Evolutionary conservation across 64 coral and sea anemone species (phyloP), one percentile per base, ranked within the genome.

Genomic region (Cladopsammia gracilis): DNA sequence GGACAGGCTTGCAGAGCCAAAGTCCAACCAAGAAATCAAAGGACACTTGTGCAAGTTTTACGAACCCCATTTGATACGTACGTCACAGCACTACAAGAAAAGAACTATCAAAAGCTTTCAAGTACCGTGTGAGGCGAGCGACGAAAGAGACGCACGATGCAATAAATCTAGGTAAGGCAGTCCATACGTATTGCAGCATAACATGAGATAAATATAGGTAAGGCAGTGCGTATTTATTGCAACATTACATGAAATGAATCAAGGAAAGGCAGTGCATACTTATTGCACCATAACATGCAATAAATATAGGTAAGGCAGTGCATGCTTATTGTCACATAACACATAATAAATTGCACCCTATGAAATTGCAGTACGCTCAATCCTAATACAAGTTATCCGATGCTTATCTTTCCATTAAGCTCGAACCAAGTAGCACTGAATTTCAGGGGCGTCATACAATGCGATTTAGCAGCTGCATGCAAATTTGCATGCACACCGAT

Each of bases 11-110:
- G 50, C 75, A 10, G 75, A 25, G 16, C 48, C 75, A 10, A 77
- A 22, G 19, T 54, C 20, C 9, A 10, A 77, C 12, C 18, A 11
- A 54, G 9, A 25, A 16, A 77, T 11, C 20, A 77, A 77, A 77
- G 75, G 50, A 12, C 75, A 77, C n/a, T 77, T 54, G 8, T 77
- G 75, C 75, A 77, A 52, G 8, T 77, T 54, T 48, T 77, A 24
- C 3, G 75, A 54, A n/a, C 75, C 75, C 19, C 75, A 48, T 54
- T 10, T 24, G 13, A 56, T 77, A 11, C 75, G 75, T 2, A 54
- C 10, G 49, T 6, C 48, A 53, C 75, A 24, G 48, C 15, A 77
- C 7, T 77, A 54, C 75, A 77, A 54, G 50, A 77, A 48, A 54
- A 53, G n/a, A 56, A 56, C 20, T 54, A 19, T 77, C 2, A 52